Evolutionary conservation across 1,140 invertebrate species (phyloP), one percentile per base, ranked within the genome.

Genomic region (Lutraria rhynchaena): DNA sequence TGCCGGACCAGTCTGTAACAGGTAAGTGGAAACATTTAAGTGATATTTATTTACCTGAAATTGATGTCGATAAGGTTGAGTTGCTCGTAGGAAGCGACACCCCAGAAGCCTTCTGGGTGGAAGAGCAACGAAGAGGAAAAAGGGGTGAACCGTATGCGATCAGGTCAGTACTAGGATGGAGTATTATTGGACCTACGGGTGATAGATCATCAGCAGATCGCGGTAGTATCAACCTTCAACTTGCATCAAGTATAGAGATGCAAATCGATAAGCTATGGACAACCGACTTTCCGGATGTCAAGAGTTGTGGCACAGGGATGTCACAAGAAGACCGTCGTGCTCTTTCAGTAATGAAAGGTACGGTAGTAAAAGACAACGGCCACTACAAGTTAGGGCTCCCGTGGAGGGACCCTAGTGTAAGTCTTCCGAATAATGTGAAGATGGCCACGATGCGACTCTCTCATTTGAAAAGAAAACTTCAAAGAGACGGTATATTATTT

Each of bases 391-490:
- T 46, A 13, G 37, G 37, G 17, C 44, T 69, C 19, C 41, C 41
- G 1, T 46, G 37, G 37, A 5, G 33, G 19, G 41, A 69, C n/a
- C 9, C 15, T 24, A 29, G 35, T 22, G 5, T 51, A 22, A 24
- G 5, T 11, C 24, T 69, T 1, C 65, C 65, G 31, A 69, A 69
- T 29, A 69, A 69, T 29, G 31, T 13, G 31, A 31, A 1, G n/a
- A n/a, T 27, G 27, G 65, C 65, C 11, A 49, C n/a, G 35, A 29
- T 46, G n/a, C 29, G 65, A 51, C 44, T 69, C 27, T 19, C 17
- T 44, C 37, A 69, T 51, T 24, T 69, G 15, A 44, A 69, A 46
- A 31, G 65, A 44, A 69, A 69, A 69, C 44, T 65, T 44, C 37
- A 44, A 19, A 37, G 9, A 11, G 35, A 49, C 24, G 27, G 49